phyloP scores from a whole-genome alignment of 35 echinoderm and acorn worm species.

The Stichopus chloronotus region DNA sequence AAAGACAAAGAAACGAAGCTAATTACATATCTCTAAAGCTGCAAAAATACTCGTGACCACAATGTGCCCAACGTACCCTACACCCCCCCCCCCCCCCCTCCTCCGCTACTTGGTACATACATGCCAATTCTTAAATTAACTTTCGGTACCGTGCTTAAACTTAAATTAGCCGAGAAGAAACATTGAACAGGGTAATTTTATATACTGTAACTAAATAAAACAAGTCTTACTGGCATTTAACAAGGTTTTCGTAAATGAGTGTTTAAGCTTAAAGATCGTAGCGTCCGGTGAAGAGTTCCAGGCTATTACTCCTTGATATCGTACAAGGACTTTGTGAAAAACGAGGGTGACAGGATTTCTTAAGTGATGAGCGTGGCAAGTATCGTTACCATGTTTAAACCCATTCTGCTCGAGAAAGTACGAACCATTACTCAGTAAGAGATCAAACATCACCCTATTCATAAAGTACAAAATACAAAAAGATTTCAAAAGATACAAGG shows the following conservation, averaged over 20 bases:
- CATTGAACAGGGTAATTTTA: no score
- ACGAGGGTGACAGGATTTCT: not conserved
- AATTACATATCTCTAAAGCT: no score
- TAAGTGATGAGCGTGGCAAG: not conserved
- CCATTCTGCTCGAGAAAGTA: slow-evolving; percentile 9
- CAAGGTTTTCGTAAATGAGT: not conserved
- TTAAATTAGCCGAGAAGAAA: no score
- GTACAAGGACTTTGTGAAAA: not conserved
- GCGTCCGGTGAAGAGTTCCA: slow-evolving; percentile 2
- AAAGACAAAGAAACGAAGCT: no score
- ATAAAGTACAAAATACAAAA: not conserved
- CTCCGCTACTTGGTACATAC: no score
- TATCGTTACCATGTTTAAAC: not conserved
- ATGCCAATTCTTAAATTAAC: no score
- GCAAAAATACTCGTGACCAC: no score
- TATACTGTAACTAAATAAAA: no score
- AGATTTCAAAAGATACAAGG: slow-evolving; percentile 9
- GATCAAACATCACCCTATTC: not conserved
- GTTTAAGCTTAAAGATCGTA: not conserved
- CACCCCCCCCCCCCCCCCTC: no score
- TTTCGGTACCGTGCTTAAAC: no score
- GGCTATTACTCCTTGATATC: not conserved
- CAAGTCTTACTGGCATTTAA: no score
- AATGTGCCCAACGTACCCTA: no score
- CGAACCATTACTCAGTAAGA: slow-evolving; percentile 1